phyloP scores from a whole-genome alignment of 2,888 invertebrate genomes.

The Rhopalosiphum nymphaeae region DNA sequence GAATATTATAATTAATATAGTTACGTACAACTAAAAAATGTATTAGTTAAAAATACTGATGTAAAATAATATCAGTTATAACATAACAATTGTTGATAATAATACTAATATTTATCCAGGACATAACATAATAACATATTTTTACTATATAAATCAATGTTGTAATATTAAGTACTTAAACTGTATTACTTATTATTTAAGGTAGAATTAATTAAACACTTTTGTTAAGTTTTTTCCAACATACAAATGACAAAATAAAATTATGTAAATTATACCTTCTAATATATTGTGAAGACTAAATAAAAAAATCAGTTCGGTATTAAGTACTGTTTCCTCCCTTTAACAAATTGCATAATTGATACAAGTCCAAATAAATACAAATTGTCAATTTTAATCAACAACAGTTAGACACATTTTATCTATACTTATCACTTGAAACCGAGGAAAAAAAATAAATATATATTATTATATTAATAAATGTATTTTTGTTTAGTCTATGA shows the following conservation, averaged over 20 bases:
- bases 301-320: background rate
- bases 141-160: background rate
- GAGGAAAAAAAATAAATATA: background rate
- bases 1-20: background rate
- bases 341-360: background rate
- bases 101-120: background rate
- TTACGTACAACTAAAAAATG: background rate
- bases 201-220: background rate
- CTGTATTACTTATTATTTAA: background rate
- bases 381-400: background rate
- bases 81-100: background rate
- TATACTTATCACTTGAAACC: background rate
- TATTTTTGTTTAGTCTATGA: background rate
- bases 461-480: background rate
- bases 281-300: background rate
- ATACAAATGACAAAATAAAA: background rate
- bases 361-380: background rate
- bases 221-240: background rate
- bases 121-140: background rate
- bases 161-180: background rate
- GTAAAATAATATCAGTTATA: background rate
- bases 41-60: background rate
- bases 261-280: background rate
- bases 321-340: background rate
- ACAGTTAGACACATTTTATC: background rate